Evolutionary conservation across 2,888 invertebrate species (phyloP).

Genomic region (Drosophila neonasuta): DNA sequence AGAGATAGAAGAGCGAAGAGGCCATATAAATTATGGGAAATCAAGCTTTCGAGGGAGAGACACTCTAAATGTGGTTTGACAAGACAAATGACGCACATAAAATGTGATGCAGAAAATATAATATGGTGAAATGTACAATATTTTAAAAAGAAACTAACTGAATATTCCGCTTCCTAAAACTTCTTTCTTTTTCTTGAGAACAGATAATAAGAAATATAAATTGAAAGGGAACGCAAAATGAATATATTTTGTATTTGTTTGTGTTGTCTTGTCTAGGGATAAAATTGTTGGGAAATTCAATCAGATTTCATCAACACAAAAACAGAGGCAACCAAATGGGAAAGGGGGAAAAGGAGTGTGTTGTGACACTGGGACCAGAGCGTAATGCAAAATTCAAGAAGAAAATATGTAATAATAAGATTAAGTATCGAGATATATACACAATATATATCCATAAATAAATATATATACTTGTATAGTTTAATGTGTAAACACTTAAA

Average conservation of each 20-base stretch:
- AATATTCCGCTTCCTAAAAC: conserved; percentile 9
- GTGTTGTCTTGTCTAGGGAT: conserved; percentile 27
- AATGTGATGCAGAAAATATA: conserved; percentile 27
- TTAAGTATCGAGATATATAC: conserved; percentile 24
- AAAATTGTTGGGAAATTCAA: conserved; percentile 6
- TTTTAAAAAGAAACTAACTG: conserved; percentile 14
- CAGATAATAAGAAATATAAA: conserved; percentile 11
- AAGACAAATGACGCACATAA: conserved; percentile 44
- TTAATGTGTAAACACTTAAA: conserved; percentile 56
- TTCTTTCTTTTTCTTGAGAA: conserved; percentile 1
- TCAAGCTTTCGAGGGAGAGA: neutral
- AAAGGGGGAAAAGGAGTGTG: neutral
- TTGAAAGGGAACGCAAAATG: conserved; percentile 9
- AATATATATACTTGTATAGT: conserved; percentile 19
- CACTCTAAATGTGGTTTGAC: conserved; percentile 39
- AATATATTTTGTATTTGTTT: conserved; percentile 29
- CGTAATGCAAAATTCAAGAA: conserved; percentile 43
- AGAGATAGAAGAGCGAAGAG: neutral
- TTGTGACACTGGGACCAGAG: conserved; percentile 14
- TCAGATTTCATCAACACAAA: conserved; percentile 21
- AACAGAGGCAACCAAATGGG: conserved; percentile 16
- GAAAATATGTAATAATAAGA: conserved; percentile 26
- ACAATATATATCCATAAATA: conserved; percentile 19
- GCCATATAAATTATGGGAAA: conserved; percentile 2
- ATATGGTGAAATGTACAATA: neutral